phyloP scores from a whole-genome alignment of 2,888 invertebrate genomes.

The Pecten maximus region DNA sequence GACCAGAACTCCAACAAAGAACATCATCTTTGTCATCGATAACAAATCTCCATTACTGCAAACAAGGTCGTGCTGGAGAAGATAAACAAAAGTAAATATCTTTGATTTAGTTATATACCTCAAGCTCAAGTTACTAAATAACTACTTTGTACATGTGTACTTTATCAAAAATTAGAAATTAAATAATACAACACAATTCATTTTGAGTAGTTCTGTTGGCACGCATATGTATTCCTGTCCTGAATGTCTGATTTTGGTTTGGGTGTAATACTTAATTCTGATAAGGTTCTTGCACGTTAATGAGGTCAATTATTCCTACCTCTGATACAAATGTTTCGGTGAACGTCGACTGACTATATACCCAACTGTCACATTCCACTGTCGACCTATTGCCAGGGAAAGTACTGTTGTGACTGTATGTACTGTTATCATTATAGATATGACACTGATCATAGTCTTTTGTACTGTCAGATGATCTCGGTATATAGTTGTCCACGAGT shows the following conservation, averaged over 20 bases:
- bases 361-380: constrained; percentile 57
- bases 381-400: constrained; percentile 21
- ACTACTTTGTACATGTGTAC: no score
- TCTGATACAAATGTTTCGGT: constrained; percentile 57
- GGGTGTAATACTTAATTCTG: no score
- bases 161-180: no score
- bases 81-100: no score
- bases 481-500: constrained; percentile 51
- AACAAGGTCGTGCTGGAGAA: constrained; percentile 61
- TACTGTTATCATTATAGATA: constrained; percentile 28
- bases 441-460: constrained; percentile 53
- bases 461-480: constrained; percentile 40
- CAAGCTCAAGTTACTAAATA: no score
- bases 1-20: constrained; percentile 63
- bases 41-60: constrained; percentile 59
- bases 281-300: no score
- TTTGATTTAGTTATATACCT: no score
- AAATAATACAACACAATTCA: no score
- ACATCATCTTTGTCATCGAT: constrained; percentile 59
- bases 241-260: no score
- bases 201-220: no score
- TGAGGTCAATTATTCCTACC: constrained; percentile 49
- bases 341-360: constrained; percentile 55
- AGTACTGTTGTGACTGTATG: constrained; percentile 30
- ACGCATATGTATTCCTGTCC: no score